Conservation (phyloP, 2,113 vertebrate species). For the Chloropsis cyanopogon region DNA sequence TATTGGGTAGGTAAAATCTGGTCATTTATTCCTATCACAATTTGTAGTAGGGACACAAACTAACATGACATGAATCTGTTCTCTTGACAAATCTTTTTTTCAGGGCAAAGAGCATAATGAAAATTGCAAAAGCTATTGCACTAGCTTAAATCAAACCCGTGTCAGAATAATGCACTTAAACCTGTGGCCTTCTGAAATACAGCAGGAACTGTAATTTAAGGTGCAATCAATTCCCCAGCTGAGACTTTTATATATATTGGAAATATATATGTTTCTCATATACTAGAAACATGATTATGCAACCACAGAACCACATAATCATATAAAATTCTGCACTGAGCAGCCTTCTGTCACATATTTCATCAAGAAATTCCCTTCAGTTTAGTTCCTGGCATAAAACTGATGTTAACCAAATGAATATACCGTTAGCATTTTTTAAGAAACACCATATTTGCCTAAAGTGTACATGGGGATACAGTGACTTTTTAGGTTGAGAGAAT, state of each 20-base stretch:
- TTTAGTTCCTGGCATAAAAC: conserved; percentile 19
- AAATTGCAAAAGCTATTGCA: conserved; percentile 26
- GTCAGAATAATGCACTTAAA: conserved; percentile 42
- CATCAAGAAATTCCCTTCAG: neutral
- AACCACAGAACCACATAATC: conserved; percentile 24
- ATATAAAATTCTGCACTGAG: neutral
- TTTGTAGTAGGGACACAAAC: conserved; percentile 7
- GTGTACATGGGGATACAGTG: neutral
- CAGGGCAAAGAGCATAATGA: conserved; percentile 35
- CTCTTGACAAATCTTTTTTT: conserved; percentile 28
- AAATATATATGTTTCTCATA: conserved; percentile 32
- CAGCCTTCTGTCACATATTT: conserved; percentile 33
- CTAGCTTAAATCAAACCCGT: conserved; percentile 18
- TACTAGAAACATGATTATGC: conserved; percentile 15
- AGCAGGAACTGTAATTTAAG: conserved; percentile 32
- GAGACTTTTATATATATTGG: neutral
- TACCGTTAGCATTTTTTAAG: neutral
- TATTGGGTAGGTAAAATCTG: neutral
- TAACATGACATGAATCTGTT: conserved; percentile 4
- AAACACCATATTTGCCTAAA: neutral
- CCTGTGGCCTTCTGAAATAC: neutral
- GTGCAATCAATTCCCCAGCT: conserved; percentile 4
- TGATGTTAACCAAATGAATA: neutral
- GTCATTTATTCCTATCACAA: neutral
- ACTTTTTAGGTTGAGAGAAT: neutral